Percentiles rank a stretch among this genome's conserved stretches.
phyloP scores from a whole-genome alignment of 1,140 invertebrate species.

The Drosophila yakuba region DNA sequence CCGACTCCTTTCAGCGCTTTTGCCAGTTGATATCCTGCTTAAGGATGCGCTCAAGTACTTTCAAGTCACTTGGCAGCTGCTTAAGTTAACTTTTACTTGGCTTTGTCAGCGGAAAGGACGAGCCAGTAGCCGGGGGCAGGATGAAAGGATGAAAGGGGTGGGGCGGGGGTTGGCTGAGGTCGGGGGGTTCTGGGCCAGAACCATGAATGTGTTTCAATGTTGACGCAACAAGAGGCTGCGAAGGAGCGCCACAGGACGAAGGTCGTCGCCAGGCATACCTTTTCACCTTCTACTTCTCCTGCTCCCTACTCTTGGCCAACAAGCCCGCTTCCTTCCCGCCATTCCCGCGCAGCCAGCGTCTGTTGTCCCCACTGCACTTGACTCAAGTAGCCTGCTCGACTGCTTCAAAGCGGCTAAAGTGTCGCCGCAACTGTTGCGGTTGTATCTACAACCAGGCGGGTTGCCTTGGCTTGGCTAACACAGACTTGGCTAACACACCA shows the following conservation, averaged over 20 bases:
- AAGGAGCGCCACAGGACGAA: constrained; percentile 10
- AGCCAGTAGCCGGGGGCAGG: constrained; percentile 10
- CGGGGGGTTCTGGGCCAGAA: background rate
- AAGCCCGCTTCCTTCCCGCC: background rate
- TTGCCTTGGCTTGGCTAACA: constrained; percentile 16
- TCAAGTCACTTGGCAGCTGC: constrained; percentile 82
- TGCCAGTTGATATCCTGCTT: constrained; percentile 83
- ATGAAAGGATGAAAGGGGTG: background rate
- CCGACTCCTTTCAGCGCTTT: constrained; percentile 72
- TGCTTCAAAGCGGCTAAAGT: constrained; percentile 77
- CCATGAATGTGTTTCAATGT: constrained; percentile 51
- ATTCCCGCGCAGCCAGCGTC: background rate
- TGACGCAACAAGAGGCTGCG: constrained; percentile 50
- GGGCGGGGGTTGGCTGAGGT: background rate
- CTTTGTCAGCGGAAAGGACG: constrained; percentile 56
- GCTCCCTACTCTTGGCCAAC: constrained; percentile 4
- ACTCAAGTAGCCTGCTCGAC: constrained; percentile 69
- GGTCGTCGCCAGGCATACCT: constrained; percentile 41
- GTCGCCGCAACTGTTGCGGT: constrained; percentile 76
- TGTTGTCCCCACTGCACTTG: constrained; percentile 65
- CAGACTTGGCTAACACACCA: constrained; percentile 22
- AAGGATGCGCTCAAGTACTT: constrained; percentile 83
- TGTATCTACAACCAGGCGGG: constrained; percentile 52
- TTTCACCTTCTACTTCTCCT: constrained; percentile 26
- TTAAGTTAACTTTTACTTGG: constrained; percentile 80